These are phyloP conservation scores for Aspidapion aeneum DNA, from an alignment of 2,888 invertebrate genomes.

Conservation along the genomic window DNA sequence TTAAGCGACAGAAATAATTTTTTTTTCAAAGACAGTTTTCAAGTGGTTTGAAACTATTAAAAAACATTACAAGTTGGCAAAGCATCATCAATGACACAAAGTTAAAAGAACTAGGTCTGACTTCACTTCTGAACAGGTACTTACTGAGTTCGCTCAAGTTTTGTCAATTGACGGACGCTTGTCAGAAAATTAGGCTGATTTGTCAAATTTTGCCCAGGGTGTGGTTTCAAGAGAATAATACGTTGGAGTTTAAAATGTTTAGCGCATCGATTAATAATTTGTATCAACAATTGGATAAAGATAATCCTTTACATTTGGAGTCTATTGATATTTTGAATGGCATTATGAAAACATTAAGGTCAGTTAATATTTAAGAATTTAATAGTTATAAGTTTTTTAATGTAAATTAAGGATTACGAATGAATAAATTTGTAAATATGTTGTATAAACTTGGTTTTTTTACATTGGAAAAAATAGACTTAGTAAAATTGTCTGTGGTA, in stretches of 20 bases:
- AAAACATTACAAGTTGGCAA: conserved; percentile 78
- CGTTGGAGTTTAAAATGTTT: conserved; percentile 57
- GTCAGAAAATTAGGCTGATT: conserved; percentile 52
- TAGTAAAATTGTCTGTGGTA: too few species aligned
- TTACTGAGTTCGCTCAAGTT: conserved; percentile 44
- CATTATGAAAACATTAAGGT: conserved; percentile 43
- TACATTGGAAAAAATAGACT: too few species aligned
- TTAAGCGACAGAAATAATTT: conserved; percentile 58
- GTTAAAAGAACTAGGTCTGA: conserved; percentile 71
- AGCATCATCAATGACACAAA: conserved; percentile 69
- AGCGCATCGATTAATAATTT: conserved; percentile 54
- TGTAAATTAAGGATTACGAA: background rate
- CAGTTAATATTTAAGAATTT: conserved; percentile 8
- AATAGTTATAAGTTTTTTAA: background rate
- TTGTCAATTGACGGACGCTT: conserved; percentile 50
- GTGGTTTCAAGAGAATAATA: conserved; percentile 57
- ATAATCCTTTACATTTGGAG: conserved; percentile 56
- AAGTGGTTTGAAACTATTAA: conserved; percentile 71
- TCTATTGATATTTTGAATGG: conserved; percentile 44
- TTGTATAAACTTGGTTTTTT: too few species aligned
- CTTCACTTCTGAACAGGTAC: conserved; percentile 71
- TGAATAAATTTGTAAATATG: background rate
- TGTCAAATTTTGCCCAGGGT: conserved; percentile 61
- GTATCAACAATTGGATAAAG: conserved; percentile 57
- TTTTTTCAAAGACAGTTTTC: conserved; percentile 86